phyloP scores from a whole-genome alignment of 1,140 invertebrate genomes.

The Ceratina calcarata region DNA sequence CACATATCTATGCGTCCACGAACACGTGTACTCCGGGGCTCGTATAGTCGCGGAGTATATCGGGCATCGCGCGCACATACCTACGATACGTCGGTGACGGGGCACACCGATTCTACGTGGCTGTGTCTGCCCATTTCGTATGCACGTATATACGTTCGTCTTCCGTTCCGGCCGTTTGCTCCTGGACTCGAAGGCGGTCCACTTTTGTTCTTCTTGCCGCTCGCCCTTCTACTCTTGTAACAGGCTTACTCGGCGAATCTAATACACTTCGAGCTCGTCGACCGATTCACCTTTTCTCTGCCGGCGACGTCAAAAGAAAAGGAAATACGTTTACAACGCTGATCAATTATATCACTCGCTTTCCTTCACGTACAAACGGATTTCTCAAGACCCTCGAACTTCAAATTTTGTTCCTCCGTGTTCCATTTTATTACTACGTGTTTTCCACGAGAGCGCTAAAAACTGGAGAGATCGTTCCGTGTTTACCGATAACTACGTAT shows the following conservation, averaged over 20 bases:
- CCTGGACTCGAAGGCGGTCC: conserved; percentile 25
- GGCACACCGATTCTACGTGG: no score
- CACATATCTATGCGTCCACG: conserved; percentile 4
- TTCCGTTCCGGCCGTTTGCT: conserved; percentile 27
- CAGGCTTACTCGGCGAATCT: conserved; percentile 60
- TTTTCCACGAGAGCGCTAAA: no score
- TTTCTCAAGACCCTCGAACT: no score
- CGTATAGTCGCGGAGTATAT: neutral
- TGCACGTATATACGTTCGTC: neutral
- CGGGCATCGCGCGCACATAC: neutral
- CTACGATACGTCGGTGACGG: no score
- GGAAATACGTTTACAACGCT: conserved; percentile 14
- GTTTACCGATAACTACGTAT: neutral
- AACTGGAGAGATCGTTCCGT: no score
- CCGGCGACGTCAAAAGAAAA: neutral
- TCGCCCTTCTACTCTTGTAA: conserved; percentile 44
- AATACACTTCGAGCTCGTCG: conserved; percentile 52
- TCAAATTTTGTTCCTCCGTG: no score
- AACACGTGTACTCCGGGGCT: neutral
- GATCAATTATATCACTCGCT: conserved; percentile 2
- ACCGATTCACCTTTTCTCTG: conserved; percentile 11
- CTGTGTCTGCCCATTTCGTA: neutral
- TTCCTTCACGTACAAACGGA: neutral
- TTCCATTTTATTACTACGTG: no score
- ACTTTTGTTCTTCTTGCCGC: conserved; percentile 40